phyloP scores from a whole-genome alignment of 1,140 invertebrate genomes.

The Phocides pigmalion region DNA sequence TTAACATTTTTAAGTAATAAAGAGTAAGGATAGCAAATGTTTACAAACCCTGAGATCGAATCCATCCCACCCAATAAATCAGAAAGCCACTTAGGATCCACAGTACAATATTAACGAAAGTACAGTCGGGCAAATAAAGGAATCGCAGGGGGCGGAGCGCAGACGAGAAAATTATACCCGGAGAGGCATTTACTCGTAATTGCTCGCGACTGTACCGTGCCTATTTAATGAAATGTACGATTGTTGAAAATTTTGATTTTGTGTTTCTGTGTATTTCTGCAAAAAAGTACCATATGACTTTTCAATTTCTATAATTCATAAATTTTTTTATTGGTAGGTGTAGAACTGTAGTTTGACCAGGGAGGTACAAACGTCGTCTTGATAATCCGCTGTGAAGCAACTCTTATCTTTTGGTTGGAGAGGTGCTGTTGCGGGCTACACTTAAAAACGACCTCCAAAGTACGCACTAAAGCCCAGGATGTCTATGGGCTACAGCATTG shows the following conservation, averaged over 20 bases:
- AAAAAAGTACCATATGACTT: no score
- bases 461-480: no score
- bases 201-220: conserved; percentile 48
- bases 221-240: conserved; percentile 43
- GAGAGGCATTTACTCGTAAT: conserved; percentile 62
- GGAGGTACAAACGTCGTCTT: no score
- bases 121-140: conserved; percentile 46
- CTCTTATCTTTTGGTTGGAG: no score
- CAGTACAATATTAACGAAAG: conserved; percentile 36
- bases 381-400: no score
- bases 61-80: conserved; percentile 26
- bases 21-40: background rate
- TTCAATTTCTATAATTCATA: no score
- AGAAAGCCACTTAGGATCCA: conserved; percentile 29
- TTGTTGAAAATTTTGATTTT: background rate
- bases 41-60: conserved; percentile 20
- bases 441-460: no score
- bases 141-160: conserved; percentile 38
- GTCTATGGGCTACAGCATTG: no score
- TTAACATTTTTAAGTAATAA: background rate
- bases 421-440: no score
- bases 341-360: no score
- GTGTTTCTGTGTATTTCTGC: background rate
- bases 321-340: no score
- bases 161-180: conserved; percentile 59